Evolutionary conservation across 2,797 vertebrate genomes (phyloP).

Genomic region (Glyptemys insculpta): DNA sequence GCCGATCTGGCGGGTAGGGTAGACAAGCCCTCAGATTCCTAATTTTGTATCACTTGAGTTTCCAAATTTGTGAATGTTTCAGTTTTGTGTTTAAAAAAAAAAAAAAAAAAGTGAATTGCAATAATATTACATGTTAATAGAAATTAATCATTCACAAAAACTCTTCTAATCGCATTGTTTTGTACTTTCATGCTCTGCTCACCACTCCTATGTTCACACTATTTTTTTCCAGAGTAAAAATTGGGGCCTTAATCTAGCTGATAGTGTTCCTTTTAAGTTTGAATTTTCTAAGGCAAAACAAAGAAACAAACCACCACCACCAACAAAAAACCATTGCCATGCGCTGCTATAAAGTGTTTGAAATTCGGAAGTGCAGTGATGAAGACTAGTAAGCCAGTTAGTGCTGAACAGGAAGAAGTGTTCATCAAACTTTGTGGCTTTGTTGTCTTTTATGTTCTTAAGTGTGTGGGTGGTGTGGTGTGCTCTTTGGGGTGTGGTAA

Average conservation of each 20-base stretch:
- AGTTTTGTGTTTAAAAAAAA: neutral
- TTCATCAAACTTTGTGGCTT: neutral
- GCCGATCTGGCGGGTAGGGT: too few species aligned
- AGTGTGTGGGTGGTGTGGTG: accelerated
- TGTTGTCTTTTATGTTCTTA: neutral
- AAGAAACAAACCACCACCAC: neutral
- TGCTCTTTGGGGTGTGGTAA: neutral
- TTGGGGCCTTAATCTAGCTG: neutral
- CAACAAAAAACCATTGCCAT: neutral
- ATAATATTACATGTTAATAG: neutral
- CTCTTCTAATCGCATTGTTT: neutral
- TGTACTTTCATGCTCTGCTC: neutral
- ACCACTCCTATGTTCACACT: neutral
- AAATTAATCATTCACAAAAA: neutral
- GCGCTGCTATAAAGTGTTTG: neutral
- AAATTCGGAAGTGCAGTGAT: neutral
- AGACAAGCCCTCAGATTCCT: neutral
- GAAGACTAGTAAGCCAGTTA: accelerated
- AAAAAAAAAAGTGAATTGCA: neutral
- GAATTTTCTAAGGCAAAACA: neutral
- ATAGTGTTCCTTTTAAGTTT: neutral
- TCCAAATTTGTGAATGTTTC: neutral
- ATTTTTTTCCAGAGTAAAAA: neutral
- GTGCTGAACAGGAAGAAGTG: neutral
- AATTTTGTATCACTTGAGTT: neutral